Conservation (phyloP, 2,888 invertebrate genomes). For the Invenusta paracnida region DNA sequence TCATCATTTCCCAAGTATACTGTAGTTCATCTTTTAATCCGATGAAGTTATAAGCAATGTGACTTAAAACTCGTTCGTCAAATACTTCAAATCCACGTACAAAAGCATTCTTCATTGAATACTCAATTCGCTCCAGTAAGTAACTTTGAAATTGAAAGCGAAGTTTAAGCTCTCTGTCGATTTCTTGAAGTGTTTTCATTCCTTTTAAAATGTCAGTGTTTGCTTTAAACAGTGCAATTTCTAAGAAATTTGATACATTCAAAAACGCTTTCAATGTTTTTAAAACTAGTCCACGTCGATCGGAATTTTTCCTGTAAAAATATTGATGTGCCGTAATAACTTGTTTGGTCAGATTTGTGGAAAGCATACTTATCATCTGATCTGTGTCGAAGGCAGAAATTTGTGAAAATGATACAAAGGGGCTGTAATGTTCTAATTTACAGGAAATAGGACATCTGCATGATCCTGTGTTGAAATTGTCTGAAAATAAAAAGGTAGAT, state of each 20-base stretch:
- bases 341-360: neutral
- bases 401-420: neutral
- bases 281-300: neutral
- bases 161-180: neutral
- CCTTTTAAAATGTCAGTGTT: neutral
- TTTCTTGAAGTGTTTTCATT: neutral
- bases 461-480: too few relatives aligned
- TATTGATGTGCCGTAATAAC: neutral
- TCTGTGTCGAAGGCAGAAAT: constrained; percentile 3
- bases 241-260: neutral
- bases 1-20: neutral
- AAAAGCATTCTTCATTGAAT: neutral
- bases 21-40: neutral
- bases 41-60: neutral
- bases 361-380: neutral
- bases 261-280: neutral
- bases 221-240: neutral
- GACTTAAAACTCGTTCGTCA: neutral
- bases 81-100: neutral
- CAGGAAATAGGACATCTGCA: neutral
- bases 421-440: neutral
- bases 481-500: too few relatives aligned
- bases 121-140: neutral
- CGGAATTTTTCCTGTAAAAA: neutral
- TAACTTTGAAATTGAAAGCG: neutral